A percentile compares a stretch with the other conserved stretches of the same genome.
Evolutionary conservation across 2,113 vertebrate species (phyloP).

Genomic region (Mystacornis crossleyi): DNA sequence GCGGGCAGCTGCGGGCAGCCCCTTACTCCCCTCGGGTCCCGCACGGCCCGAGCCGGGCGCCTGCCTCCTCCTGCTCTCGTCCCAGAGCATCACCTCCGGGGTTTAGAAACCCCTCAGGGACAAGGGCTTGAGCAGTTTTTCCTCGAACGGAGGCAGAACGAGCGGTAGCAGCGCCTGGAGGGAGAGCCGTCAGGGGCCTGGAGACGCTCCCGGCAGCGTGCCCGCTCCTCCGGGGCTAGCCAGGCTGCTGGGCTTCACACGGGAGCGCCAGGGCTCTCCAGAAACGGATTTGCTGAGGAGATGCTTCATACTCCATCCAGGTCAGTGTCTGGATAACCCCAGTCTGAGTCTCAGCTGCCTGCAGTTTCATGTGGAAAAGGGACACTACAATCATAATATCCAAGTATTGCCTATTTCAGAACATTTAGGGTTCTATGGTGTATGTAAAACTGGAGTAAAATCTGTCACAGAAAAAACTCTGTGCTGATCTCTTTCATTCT

Average conservation of each 20-base stretch:
- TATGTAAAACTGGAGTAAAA: not conserved
- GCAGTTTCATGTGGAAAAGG: not conserved
- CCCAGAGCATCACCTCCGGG: not conserved
- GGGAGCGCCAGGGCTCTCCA: fast-evolving
- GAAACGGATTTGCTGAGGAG: fast-evolving
- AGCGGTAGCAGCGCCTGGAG: not conserved
- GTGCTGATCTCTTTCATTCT: not conserved
- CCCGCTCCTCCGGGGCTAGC: fast-evolving
- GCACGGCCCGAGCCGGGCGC: not conserved
- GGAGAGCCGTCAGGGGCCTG: not conserved
- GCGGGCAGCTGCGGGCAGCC: too few species aligned
- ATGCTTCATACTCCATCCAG: fast-evolving
- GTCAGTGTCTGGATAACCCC: not conserved
- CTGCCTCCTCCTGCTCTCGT: not conserved
- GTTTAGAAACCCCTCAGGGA: not conserved
- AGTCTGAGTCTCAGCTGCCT: not conserved
- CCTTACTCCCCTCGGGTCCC: not conserved
- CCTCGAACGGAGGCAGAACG: not conserved
- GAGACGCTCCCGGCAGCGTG: not conserved
- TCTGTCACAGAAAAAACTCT: not conserved
- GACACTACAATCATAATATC: fast-evolving
- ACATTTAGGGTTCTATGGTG: not conserved
- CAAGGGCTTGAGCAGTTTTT: not conserved
- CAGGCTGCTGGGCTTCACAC: not conserved
- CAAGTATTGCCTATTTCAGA: not conserved